Percentiles rank a stretch among this genome's conserved stretches.
phyloP scores from a whole-genome alignment of 2,888 invertebrate genomes.

The Xanthostigma xanthostigma region DNA sequence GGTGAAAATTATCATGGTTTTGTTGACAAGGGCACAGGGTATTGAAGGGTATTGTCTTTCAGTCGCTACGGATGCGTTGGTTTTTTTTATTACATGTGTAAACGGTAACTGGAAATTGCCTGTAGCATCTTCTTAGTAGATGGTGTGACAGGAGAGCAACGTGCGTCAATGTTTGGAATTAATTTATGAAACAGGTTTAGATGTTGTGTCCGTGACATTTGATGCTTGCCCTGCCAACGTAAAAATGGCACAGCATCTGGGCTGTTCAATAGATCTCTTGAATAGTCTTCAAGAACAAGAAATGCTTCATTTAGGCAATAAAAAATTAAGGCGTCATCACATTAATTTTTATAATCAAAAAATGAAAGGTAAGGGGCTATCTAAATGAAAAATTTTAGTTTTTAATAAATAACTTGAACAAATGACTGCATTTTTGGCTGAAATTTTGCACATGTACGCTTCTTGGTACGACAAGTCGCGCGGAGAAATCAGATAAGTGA shows the following conservation, averaged over 20 bases:
- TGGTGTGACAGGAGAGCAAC: conserved; percentile 14
- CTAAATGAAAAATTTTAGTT: too few relatives aligned
- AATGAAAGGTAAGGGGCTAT: too few relatives aligned
- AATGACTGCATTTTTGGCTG: too few relatives aligned
- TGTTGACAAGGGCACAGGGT: conserved; percentile 17
- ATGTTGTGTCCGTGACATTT: conserved; percentile 16
- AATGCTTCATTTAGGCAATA: too few relatives aligned
- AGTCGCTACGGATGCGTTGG: conserved; percentile 17
- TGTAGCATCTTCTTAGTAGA: conserved; percentile 17
- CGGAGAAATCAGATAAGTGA: too few relatives aligned
- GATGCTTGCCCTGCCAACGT: conserved; percentile 17
- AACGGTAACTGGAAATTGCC: conserved; percentile 18
- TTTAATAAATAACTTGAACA: too few relatives aligned
- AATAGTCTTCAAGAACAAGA: too few relatives aligned
- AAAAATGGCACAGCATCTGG: conserved; percentile 9
- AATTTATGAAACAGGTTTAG: conserved; percentile 9
- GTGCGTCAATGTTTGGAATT: conserved; percentile 12
- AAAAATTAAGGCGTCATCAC: too few relatives aligned
- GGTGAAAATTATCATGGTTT: conserved; percentile 18
- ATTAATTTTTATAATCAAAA: too few relatives aligned
- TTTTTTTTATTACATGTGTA: conserved; percentile 15
- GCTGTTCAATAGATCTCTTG: conserved; percentile 3
- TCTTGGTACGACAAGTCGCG: too few relatives aligned
- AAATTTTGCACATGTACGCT: too few relatives aligned
- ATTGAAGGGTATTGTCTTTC: conserved; percentile 12